Conservation (phyloP, 1,140 invertebrate species). For the Probaryconus sp. region DNA sequence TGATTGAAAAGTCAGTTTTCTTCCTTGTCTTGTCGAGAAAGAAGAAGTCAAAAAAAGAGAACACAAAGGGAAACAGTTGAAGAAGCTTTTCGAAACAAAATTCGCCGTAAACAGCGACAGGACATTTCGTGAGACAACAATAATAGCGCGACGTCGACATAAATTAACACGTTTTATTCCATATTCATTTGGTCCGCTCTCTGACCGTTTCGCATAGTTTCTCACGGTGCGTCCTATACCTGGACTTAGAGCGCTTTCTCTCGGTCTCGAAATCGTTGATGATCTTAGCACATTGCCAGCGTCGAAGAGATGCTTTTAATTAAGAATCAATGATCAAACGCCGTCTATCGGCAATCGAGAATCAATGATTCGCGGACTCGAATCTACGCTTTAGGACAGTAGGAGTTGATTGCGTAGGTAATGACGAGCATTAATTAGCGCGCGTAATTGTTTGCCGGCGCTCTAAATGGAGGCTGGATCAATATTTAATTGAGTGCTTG, state of each 20-base stretch:
- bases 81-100: slow-evolving; percentile 3
- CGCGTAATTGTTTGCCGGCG: slow-evolving; percentile 77
- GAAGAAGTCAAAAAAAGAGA: background rate
- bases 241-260: slow-evolving; percentile 23
- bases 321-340: slow-evolving; percentile 48
- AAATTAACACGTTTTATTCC: slow-evolving; percentile 58
- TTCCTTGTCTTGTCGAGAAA: too few relatives aligned
- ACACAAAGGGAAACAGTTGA: slow-evolving; percentile 16
- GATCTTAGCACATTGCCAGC: slow-evolving; percentile 30
- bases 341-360: slow-evolving; percentile 36
- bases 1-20: too few relatives aligned
- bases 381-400: slow-evolving; percentile 54
- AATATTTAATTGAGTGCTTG: slow-evolving; percentile 78
- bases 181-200: slow-evolving; percentile 27
- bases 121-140: slow-evolving; percentile 28
- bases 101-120: slow-evolving; percentile 21
- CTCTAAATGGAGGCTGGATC: slow-evolving; percentile 74
- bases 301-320: slow-evolving; percentile 51
- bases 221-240: slow-evolving; percentile 38
- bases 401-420: slow-evolving; percentile 74
- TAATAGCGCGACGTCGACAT: slow-evolving; percentile 44
- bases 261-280: slow-evolving; percentile 21
- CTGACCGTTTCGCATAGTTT: slow-evolving; percentile 39
- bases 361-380: slow-evolving; percentile 54
- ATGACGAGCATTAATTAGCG: slow-evolving; percentile 76